Base-by-base conservation (phyloP, 2,113 vertebrate species). In the Myodes glareolus region DNA sequence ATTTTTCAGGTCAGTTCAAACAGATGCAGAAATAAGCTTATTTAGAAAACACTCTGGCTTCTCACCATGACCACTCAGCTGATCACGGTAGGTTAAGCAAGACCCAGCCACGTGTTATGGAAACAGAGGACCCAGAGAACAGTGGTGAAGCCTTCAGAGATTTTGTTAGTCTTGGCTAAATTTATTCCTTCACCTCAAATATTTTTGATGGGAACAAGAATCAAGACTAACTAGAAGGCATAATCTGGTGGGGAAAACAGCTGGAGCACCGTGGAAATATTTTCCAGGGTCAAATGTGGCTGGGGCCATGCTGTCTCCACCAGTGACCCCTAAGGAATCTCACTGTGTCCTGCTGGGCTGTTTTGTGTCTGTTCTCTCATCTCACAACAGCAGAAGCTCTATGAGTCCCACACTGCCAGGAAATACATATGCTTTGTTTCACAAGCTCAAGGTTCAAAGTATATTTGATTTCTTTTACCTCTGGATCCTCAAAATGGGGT, bases 91-190 rank as follows among this genome's bases (percentile, higher is more conserved):
- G n/a, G 1, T 47, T 4, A 19, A 58, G 88, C 27, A 52, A 55
- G 91, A 19, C 16, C 7, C 36, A 39, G 91, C 92, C 94, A 70
- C 12, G 25, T 5, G 6, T 90, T 87, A 78, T 50, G 68, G 85
- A 58, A 88, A 92, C n/a, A 50, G 11, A 4, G 10, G 77, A 36
- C 84, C 7, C 23, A 6, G 81, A 23, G 67, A 13, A 81, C 82
- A 1, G n/a, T 0, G 4, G 45, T 0, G 55, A 47, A 45, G 55
- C 42, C 36, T 27, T 52, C 36, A 45, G n/a, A 9, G 58, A 77
- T 88, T 10, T 78, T 87, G 95, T 95, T 96, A 89, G 27, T 90
- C 65, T 97, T 97, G 97, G 96, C 96, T 39, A 17, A 12, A 55
- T 47, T 7, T 42, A 25, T 47, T 39, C 67, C 89, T 95, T 91